A percentile compares a stretch with the other conserved stretches of the same genome.
Evolutionary conservation across 2,113 vertebrate species (phyloP).

Genomic region (Gymnorhina tibicen): DNA sequence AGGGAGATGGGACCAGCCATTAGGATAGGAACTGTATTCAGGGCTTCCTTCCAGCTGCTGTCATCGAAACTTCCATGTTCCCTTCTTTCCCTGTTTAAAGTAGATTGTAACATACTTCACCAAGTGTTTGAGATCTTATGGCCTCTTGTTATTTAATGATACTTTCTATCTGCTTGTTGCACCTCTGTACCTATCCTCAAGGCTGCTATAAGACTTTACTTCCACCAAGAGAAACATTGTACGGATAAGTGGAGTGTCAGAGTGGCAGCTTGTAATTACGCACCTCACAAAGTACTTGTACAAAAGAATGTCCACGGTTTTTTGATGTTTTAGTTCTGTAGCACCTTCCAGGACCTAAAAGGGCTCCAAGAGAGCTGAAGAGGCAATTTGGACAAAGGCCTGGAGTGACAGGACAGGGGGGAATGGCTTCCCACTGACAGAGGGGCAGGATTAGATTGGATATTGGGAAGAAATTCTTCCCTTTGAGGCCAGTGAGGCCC

Average conservation of each 20-base stretch:
- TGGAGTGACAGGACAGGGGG: neutral
- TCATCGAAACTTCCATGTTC: neutral
- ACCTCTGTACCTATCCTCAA: too few relatives aligned
- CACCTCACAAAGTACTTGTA: neutral
- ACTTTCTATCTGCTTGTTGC: neutral
- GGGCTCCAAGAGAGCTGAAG: neutral
- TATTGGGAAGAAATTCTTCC: neutral
- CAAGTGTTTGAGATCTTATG: neutral
- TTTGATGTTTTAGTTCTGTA: neutral
- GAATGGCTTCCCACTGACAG: neutral
- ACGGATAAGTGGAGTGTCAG: neutral
- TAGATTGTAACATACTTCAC: neutral
- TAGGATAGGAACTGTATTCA: neutral
- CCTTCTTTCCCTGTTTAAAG: neutral
- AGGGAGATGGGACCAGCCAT: fast-evolving
- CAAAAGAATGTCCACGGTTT: fast-evolving
- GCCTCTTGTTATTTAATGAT: neutral
- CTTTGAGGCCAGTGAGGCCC: neutral
- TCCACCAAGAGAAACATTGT: neutral
- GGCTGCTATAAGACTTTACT: fast-evolving
- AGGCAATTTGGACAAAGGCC: neutral
- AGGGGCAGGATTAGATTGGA: neutral
- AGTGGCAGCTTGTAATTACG: fast-evolving
- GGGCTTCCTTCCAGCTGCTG: neutral
- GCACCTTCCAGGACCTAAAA: neutral